Conservation (phyloP, 30 jellyfish, hydroid and myxozoan species). For the Clytia hemisphaerica region DNA sequence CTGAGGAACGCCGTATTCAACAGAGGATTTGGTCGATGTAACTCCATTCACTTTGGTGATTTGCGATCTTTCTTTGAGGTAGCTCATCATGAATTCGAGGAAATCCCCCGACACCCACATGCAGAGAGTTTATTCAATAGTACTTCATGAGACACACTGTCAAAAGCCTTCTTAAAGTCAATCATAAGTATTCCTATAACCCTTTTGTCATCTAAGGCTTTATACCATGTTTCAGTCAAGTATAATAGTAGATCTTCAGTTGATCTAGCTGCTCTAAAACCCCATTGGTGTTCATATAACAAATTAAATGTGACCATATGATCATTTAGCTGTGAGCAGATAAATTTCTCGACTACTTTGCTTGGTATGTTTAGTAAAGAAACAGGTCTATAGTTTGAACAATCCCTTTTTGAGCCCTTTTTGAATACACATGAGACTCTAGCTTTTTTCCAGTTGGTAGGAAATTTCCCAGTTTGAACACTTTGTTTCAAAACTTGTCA, state of each 20-base stretch:
- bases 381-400: constrained; percentile 38
- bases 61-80: constrained; percentile 26
- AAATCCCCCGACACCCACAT: constrained; percentile 41
- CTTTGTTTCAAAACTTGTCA: no score
- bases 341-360: constrained; percentile 22
- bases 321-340: constrained; percentile 19
- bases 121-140: constrained; percentile 29
- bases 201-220: constrained; percentile 30
- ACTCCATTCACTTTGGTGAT: constrained; percentile 27
- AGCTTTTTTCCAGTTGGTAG: no score
- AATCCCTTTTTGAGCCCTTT: constrained; percentile 6
- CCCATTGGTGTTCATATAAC: constrained; percentile 52
- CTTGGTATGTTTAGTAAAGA: constrained; percentile 43
- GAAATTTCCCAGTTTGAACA: no score
- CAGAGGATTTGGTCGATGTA: constrained; percentile 14
- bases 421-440: constrained; percentile 26
- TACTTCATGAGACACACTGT: constrained; percentile 46
- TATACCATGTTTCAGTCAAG: constrained; percentile 44
- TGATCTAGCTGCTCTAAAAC: constrained; percentile 36
- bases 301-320: constrained; percentile 13
- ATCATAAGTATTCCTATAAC: constrained; percentile 32
- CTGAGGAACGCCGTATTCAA: constrained; percentile 44
- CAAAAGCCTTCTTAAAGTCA: constrained; percentile 52
- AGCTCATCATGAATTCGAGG: constrained; percentile 28
- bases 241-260: constrained; percentile 40